These are phyloP conservation scores for Myrmecobius fasciatus DNA, from an alignment of 2,113 vertebrate genomes.

Conservation along the genomic window DNA sequence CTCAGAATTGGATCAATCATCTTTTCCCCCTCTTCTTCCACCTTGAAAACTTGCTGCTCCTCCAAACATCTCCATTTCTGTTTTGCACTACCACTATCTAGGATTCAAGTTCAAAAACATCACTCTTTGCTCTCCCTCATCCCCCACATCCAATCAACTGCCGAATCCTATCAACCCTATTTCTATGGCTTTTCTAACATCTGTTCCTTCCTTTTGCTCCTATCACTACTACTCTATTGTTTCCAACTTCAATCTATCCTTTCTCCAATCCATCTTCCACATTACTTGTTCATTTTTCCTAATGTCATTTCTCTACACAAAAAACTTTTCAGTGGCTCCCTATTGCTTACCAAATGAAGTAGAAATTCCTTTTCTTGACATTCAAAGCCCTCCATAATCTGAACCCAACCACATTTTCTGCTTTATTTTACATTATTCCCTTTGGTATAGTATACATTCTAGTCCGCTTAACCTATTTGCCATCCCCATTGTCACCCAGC, in stretches of 20 bases:
- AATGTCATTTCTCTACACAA: background rate
- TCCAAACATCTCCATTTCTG: background rate
- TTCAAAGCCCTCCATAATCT: background rate
- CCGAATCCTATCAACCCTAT: background rate
- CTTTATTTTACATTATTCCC: background rate
- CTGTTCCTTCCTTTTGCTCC: background rate
- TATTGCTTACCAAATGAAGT: background rate
- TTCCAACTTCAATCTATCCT: background rate
- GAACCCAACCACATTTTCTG: background rate
- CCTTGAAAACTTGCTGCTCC: background rate
- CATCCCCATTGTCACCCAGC: background rate
- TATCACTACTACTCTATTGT: background rate
- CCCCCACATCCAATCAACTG: background rate
- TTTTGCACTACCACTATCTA: background rate
- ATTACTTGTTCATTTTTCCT: background rate
- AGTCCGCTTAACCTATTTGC: background rate
- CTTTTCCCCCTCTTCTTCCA: background rate
- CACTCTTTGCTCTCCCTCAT: background rate
- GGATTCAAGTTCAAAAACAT: background rate
- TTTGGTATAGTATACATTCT: background rate
- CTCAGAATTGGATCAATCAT: background rate
- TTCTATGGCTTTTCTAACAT: background rate
- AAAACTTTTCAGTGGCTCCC: background rate
- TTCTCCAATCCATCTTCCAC: background rate
- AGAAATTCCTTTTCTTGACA: background rate